Conservation (phyloP, 2,888 invertebrate genomes). For the Entomobrya multifasciata region DNA sequence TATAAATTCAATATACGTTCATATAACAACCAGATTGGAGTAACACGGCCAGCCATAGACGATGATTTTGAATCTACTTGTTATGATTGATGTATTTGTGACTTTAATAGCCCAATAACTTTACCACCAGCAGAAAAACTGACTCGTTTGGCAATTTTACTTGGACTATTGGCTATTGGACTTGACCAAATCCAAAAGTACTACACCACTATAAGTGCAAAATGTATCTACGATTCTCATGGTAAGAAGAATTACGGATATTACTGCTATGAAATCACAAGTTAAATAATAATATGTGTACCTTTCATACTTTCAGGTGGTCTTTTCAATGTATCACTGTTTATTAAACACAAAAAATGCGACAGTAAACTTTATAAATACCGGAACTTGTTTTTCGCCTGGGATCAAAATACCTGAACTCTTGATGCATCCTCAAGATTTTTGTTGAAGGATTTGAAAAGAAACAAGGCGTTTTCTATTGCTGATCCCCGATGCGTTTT, state of each 20-base stretch:
- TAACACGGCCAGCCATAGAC: too few relatives aligned
- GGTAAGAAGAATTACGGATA: neutral
- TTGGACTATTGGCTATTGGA: neutral
- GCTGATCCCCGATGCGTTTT: neutral
- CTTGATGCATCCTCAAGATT: too few relatives aligned
- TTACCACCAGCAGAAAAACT: too few relatives aligned
- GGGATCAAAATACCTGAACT: neutral
- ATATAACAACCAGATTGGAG: too few relatives aligned
- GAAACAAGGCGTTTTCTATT: neutral
- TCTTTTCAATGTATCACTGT: neutral
- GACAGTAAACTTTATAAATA: neutral
- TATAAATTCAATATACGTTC: too few relatives aligned
- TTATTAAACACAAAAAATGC: neutral
- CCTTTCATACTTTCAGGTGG: neutral
- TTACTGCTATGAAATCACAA: neutral
- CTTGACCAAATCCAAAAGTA: neutral
- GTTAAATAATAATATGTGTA: neutral
- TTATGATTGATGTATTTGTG: too few relatives aligned
- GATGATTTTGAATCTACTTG: too few relatives aligned
- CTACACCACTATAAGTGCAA: neutral
- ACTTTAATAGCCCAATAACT: too few relatives aligned
- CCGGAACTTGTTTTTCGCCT: neutral
- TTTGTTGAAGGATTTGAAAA: neutral
- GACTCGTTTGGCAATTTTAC: neutral
- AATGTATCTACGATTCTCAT: neutral